A percentile compares a stretch with the other conserved stretches of the same genome.
Conservation (phyloP, 2,888 invertebrate genomes). For the Melangyna quadrimaculata region DNA sequence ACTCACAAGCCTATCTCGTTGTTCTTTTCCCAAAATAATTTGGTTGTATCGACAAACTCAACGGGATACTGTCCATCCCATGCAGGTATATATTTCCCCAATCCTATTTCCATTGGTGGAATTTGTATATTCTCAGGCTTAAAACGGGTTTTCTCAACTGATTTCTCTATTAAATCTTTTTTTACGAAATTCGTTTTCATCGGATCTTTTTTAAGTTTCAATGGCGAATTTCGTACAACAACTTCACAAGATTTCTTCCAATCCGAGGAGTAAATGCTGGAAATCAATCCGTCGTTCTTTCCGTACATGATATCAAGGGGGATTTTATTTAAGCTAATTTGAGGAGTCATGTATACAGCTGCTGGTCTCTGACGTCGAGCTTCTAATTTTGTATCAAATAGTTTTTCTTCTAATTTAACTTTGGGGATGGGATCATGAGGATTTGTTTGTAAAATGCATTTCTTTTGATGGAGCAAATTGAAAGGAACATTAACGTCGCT, state of each 20-base stretch:
- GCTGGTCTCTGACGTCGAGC: constrained; percentile 59
- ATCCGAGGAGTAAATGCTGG: constrained; percentile 72
- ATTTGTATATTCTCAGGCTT: not conserved
- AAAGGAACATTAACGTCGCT: constrained; percentile 65
- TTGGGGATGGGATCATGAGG: constrained; percentile 56
- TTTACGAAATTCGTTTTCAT: constrained; percentile 3
- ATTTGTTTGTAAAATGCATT: constrained; percentile 58
- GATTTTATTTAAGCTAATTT: constrained; percentile 70
- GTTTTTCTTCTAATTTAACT: constrained; percentile 52
- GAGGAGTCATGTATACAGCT: constrained; percentile 68
- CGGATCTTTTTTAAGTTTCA: constrained; percentile 17
- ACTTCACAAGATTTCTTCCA: constrained; percentile 63
- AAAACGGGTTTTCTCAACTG: constrained; percentile 6
- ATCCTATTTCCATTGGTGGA: constrained; percentile 44
- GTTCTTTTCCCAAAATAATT: constrained; percentile 66
- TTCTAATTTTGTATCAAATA: constrained; percentile 58
- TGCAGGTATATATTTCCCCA: constrained; percentile 34
- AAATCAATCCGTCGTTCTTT: constrained; percentile 46
- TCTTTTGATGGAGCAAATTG: constrained; percentile 58
- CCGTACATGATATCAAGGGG: constrained; percentile 68
- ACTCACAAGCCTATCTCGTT: constrained; percentile 39
- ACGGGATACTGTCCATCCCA: constrained; percentile 66
- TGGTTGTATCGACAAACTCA: constrained; percentile 63
- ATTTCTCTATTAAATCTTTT: constrained; percentile 35
- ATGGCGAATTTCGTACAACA: constrained; percentile 27